Evolutionary conservation across 2,113 vertebrate species (phyloP).

Genomic region (Heterochromis multidens): DNA sequence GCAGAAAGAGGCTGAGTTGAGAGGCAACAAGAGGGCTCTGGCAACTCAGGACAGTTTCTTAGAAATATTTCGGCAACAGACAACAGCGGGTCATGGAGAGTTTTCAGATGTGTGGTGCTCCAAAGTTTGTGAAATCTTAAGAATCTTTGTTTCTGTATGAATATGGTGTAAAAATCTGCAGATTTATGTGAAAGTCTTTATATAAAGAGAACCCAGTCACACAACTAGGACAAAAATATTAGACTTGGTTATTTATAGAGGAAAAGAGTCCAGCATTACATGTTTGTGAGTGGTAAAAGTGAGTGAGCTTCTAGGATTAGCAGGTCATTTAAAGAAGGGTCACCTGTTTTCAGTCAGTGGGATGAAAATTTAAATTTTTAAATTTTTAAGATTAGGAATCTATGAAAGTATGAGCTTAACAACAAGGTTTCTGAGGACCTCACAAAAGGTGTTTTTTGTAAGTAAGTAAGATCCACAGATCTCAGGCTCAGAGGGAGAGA

Average conservation of each 20-base stretch:
- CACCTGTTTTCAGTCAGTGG: neutral
- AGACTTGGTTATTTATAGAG: neutral
- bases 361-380: neutral
- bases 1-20: constrained; percentile 3
- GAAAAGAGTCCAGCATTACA: neutral
- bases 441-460: neutral
- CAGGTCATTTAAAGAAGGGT: neutral
- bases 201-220: neutral
- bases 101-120: neutral
- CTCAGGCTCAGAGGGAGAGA: too few relatives aligned
- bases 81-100: neutral
- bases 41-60: constrained; percentile 12
- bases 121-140: neutral
- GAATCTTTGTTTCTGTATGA: neutral
- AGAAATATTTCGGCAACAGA: neutral
- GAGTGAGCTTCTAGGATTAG: neutral
- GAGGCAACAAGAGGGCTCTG: constrained; percentile 15
- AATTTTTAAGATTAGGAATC: neutral
- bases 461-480: too few relatives aligned
- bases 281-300: neutral
- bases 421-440: neutral
- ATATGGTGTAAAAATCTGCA: neutral
- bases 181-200: neutral
- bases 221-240: neutral
- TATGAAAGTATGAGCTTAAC: neutral